phyloP scores from a whole-genome alignment of 1,140 invertebrate species.

The Acromyrmex echinatior region DNA sequence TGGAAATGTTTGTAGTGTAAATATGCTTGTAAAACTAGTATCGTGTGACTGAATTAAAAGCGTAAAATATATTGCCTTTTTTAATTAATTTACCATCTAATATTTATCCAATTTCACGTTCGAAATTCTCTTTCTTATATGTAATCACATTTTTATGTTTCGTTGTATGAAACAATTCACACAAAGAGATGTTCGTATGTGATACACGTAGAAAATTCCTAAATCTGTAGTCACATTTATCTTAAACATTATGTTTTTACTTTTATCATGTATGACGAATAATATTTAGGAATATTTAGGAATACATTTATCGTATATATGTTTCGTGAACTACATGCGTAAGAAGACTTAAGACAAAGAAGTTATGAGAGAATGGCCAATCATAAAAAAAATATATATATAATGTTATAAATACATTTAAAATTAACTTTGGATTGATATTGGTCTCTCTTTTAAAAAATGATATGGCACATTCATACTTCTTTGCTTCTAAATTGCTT shows the following conservation, averaged over 20 bases:
- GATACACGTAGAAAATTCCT: slow-evolving; percentile 30
- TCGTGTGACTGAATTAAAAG: slow-evolving; percentile 59
- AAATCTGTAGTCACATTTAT: slow-evolving; percentile 13
- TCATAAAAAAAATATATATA: not conserved
- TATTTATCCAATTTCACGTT: slow-evolving; percentile 19
- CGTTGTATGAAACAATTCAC: slow-evolving; percentile 42
- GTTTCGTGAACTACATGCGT: not conserved
- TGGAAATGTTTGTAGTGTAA: slow-evolving; percentile 55
- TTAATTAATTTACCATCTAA: slow-evolving; percentile 18
- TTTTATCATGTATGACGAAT: not conserved
- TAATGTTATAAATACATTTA: slow-evolving; percentile 13
- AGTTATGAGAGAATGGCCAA: slow-evolving; percentile 13
- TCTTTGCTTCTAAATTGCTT: not conserved
- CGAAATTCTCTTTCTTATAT: slow-evolving; percentile 25
- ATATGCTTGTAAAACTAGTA: slow-evolving; percentile 71
- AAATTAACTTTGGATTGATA: slow-evolving; percentile 32
- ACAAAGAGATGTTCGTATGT: slow-evolving; percentile 1
- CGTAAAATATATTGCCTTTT: slow-evolving; percentile 64
- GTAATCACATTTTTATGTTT: slow-evolving; percentile 33
- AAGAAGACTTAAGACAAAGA: not conserved
- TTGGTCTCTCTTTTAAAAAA: not conserved
- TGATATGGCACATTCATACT: not conserved
- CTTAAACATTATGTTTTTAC: slow-evolving; percentile 32
- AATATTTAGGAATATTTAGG: slow-evolving; percentile 16
- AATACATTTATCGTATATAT: slow-evolving; percentile 25